phyloP scores from a whole-genome alignment of 2,113 vertebrate genomes.

The Copsychus sechellarum region DNA sequence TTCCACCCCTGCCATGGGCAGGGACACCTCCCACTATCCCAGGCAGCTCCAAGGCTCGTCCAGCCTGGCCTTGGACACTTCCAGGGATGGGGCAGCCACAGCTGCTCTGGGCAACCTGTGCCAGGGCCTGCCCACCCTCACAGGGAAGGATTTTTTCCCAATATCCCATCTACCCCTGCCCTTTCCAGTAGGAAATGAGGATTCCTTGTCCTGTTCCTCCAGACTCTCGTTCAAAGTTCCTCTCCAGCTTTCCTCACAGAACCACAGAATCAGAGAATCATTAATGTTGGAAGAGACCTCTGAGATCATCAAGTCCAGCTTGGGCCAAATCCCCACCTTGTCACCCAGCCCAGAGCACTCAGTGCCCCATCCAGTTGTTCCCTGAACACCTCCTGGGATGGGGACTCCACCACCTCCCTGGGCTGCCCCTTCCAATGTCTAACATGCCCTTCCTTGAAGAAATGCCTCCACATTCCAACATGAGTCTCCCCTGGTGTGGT shows the following conservation, averaged over 20 bases:
- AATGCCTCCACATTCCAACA: background rate
- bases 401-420: background rate
- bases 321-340: background rate
- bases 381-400: background rate
- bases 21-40: background rate
- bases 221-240: background rate
- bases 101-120: background rate
- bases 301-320: background rate
- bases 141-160: background rate
- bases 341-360: background rate
- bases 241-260: background rate
- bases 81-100: background rate
- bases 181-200: background rate
- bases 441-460: background rate
- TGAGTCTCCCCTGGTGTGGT: background rate
- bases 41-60: fast-evolving
- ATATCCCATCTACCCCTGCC: background rate
- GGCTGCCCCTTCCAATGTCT: background rate
- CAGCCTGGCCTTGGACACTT: background rate
- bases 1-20: background rate
- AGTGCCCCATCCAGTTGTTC: background rate
- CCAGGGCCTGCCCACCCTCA: background rate
- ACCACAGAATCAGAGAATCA: background rate
- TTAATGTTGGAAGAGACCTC: background rate
- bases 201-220: background rate